phyloP scores from a whole-genome alignment of 2,113 vertebrate genomes.

The Neodontobutis hainanensis region DNA sequence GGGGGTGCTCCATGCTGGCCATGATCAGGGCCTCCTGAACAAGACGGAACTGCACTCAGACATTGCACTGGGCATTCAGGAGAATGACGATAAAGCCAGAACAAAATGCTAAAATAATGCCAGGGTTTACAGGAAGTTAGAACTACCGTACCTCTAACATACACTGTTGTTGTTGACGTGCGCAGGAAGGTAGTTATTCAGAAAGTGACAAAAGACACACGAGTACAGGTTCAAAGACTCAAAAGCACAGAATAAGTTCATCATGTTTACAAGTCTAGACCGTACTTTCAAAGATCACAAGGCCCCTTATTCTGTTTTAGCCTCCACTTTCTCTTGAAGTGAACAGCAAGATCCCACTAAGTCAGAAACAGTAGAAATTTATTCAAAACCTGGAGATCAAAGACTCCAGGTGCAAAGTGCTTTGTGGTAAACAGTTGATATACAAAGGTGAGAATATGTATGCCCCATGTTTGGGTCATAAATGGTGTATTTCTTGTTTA shows the following conservation, averaged over 20 bases:
- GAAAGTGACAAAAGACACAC: constrained; percentile 26
- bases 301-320: constrained; percentile 57
- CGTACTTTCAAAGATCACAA: constrained; percentile 51
- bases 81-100: not conserved
- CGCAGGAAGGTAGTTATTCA: not conserved
- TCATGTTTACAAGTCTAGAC: constrained; percentile 47
- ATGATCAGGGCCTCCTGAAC: constrained; percentile 96
- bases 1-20: constrained; percentile 98
- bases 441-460: constrained; percentile 12
- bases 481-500: not conserved
- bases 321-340: constrained; percentile 48
- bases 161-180: not conserved
- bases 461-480: constrained; percentile 1
- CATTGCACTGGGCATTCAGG: constrained; percentile 13
- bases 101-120: not conserved
- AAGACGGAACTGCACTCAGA: constrained; percentile 58
- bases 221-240: constrained; percentile 1
- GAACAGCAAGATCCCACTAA: constrained; percentile 37
- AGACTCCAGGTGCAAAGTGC: constrained; percentile 24
- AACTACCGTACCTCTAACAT: too few relatives aligned
- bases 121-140: too few relatives aligned
- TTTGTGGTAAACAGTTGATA: constrained; percentile 26
- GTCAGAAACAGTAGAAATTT: constrained; percentile 44
- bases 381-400: constrained; percentile 55
- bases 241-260: constrained; percentile 17